Evolutionary conservation across 2,113 vertebrate genomes (phyloP), one percentile per base, ranked within the genome.

Genomic region (Cynopterus brachyotis): DNA sequence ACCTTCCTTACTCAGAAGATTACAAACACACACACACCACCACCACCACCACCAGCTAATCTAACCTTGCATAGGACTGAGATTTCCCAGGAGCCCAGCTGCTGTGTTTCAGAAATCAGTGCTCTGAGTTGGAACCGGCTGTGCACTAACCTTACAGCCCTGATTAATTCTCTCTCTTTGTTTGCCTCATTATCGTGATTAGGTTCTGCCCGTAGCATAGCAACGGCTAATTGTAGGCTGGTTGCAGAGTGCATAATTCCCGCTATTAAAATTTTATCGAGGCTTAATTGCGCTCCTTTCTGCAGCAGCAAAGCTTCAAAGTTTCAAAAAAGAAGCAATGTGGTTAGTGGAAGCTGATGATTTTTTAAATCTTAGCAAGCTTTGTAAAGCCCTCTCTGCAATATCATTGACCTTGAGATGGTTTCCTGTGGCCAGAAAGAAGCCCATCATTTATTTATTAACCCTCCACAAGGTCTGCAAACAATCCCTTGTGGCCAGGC

Each of bases 201-300:
- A 95, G 62, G 19, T 92, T 97, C 95, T 13, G 98, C 96, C 97
- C 2, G 98, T 98, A 98, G 96, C 95, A 12, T 98, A 98, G 98
- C 98, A 97, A 97, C 98, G 3, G 97, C 98, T 98, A 97, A 98
- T 97, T 96, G 86, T 69, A 82, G 97, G 97, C 78, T 95, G 98
- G 98, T 95, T 97, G 98, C 97, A 82, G 60, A 96, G 97, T 15
- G 94, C 98, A 97, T 95, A 94, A 98, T 98, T 98, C 97, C 97
- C 1, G 1, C 94, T 94, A 98, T 98, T 95, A 96, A 98, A 89
- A 80, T 95, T 97, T 97, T 95, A 98, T 98, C 81, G 92, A 97
- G 96, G 88, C 89, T 32, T 95, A 97, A 97, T 95, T 95, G 62
- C 66, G 4, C 96, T 86, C 92, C 59, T 92, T 96, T 79, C 82